phyloP scores from a whole-genome alignment of 2,113 vertebrate species.

The Climacteris rufus region DNA sequence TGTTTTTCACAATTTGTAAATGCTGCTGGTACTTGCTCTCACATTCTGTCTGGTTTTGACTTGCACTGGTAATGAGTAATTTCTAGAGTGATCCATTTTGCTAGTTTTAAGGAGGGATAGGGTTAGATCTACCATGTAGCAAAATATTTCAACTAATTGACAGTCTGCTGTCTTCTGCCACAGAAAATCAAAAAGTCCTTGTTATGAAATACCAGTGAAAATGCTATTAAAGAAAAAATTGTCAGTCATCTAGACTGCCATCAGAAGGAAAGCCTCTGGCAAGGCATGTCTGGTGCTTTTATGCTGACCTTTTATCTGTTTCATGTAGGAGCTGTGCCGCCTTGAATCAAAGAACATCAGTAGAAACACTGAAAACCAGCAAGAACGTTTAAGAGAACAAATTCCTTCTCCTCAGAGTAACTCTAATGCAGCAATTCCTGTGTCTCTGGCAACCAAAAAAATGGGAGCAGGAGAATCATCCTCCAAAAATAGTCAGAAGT shows the following conservation, averaged over 20 bases:
- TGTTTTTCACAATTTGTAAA: background rate
- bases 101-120: background rate
- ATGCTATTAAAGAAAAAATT: background rate
- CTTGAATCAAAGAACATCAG: slow-evolving; percentile 75
- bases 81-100: background rate
- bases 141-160: background rate
- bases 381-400: slow-evolving; percentile 63
- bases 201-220: background rate
- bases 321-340: slow-evolving; percentile 75
- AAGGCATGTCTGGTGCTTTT: background rate
- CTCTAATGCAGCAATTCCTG: background rate
- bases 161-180: background rate
- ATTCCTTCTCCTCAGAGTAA: slow-evolving; percentile 69
- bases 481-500: slow-evolving; percentile 73
- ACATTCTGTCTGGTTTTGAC: background rate
- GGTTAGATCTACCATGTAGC: background rate
- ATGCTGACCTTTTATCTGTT: background rate
- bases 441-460: slow-evolving; percentile 48
- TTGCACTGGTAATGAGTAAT: background rate
- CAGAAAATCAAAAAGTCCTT: background rate
- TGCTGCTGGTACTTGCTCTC: background rate
- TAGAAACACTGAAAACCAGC: slow-evolving; percentile 64
- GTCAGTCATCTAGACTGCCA: background rate
- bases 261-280: background rate
- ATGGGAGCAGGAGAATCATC: slow-evolving; percentile 68